phyloP scores from a whole-genome alignment of 2,113 vertebrate genomes.

The Phyllostomus hastatus region DNA sequence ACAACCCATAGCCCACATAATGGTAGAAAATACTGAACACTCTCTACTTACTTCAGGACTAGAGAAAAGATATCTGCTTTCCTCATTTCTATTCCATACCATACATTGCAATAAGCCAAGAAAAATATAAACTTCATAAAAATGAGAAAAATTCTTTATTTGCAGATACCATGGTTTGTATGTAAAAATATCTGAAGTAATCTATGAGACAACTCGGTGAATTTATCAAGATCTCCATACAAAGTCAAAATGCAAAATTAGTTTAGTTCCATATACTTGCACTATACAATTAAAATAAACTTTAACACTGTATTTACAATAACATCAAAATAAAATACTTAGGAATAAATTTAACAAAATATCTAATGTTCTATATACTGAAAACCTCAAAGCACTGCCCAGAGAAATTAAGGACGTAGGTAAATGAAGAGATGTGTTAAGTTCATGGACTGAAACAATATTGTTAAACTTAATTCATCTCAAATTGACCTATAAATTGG shows the following conservation, averaged over 20 bases:
- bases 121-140: not conserved
- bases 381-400: not conserved
- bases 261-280: not conserved
- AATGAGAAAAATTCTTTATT: not conserved
- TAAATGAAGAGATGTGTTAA: not conserved
- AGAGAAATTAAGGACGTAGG: not conserved
- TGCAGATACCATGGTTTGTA: not conserved
- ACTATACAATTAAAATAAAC: not conserved
- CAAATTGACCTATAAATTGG: not conserved
- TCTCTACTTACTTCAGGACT: not conserved
- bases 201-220: not conserved
- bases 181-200: not conserved
- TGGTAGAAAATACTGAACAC: not conserved
- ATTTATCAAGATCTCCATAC: not conserved
- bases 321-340: not conserved
- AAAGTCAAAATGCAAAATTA: not conserved
- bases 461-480: not conserved
- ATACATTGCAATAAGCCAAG: not conserved
- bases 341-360: not conserved
- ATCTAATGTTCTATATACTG: not conserved
- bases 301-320: not conserved
- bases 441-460: not conserved
- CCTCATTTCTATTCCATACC: not conserved
- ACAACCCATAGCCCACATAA: not conserved
- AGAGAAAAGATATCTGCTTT: not conserved